Base-by-base conservation (phyloP, 2,888 invertebrate genomes). In the Phlogophora meticulosa region DNA sequence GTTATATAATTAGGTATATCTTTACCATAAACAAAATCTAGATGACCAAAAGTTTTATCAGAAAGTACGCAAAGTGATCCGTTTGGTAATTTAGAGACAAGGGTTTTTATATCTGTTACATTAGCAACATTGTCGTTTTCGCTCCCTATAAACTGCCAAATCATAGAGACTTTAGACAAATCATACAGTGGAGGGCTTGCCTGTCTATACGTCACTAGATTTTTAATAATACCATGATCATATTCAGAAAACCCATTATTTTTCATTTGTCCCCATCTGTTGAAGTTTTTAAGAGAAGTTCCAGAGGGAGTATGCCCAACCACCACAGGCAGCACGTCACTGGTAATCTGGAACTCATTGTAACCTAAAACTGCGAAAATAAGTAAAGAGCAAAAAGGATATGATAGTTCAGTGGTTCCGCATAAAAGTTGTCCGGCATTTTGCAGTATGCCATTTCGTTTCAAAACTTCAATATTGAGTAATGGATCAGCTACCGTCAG, bases 1-100 rank as follows among this genome's bases (percentile, higher is more conserved):
- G 85, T 87, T 53, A 88, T 45, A 34, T 78, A 80, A 40, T 80
- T 87, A 0, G 73, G 72, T 38, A 88, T 72, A 62, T 82, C 82
- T 60, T 83, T 85, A 28, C 88, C 87, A 48, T 81, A 87, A 15
- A 88, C 22, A 55, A 84, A 88, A 60, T 88, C 88, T 40, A 88
- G 71, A 72, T 88, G 89, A 11, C 78, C 86, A 49, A 87, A 87
- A 0, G 72, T 78, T 20, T 73, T 67, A 56, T 87, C 83, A 0
- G 86, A 80, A 13, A 88, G 61, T 4, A 84, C 67, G 45, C 89
- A 88, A n/a, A 78, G 62, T 0, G 65, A 61, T 1, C 72, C 57
- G 22, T 86, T 70, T 7, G 52, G 17, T 48, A 88, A 43, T n/a
- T 82, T 64, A 0, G 74, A 52, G 5, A 62, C 58, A n/a, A 84